Base-by-base conservation (phyloP, 2,888 invertebrate genomes). In the Leuctra nigra region DNA sequence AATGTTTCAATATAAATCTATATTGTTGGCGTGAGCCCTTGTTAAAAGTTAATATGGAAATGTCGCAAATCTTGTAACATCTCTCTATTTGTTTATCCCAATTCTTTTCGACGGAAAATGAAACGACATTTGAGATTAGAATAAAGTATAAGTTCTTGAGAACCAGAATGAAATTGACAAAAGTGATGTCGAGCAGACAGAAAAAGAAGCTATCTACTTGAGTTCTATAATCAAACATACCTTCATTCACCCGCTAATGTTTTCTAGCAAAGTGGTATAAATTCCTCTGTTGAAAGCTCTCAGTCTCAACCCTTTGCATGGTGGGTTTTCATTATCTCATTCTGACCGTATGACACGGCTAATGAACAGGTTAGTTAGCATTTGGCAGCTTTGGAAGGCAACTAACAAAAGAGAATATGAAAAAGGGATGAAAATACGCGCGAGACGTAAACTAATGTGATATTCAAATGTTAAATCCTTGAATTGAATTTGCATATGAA, bases 401-500 rank as follows among this genome's bases (percentile, higher is more conserved):
- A 36, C 36, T 14, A 36, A 41, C 41, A 41, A 41, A 41, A 41
- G 41, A n/a, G n/a, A n/a, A n/a, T n/a, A n/a, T n/a, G n/a, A n/a
- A n/a, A n/a, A n/a, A n/a, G n/a, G 18, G 38, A 14, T 11, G 38
- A 11, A 38, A 33, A 6, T 6, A 9, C 11, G 33, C 38, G n/a
- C 38, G 36, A 53, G 39, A 39, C 1, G 14, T 36, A 53, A 36
- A 53, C 38, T 39, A 39, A 39, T 39, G 2, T 22, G 39, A 53
- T 53, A 53, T 53, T 53, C 53, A 39, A 41, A 53, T 39, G 13
- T 22, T 53, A 7, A 18, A 16, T n/a, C 4, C 23, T 36, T 13
- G 39, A 53, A 53, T 53, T 53, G 20, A 25, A 53, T 53, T 39
- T 53, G 39, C 38, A 53, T 23, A 36, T 53, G 53, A 53, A 53